These are phyloP conservation scores for Melinopterus prodromus DNA, from an alignment of 2,888 invertebrate species.

Conservation along the genomic window DNA sequence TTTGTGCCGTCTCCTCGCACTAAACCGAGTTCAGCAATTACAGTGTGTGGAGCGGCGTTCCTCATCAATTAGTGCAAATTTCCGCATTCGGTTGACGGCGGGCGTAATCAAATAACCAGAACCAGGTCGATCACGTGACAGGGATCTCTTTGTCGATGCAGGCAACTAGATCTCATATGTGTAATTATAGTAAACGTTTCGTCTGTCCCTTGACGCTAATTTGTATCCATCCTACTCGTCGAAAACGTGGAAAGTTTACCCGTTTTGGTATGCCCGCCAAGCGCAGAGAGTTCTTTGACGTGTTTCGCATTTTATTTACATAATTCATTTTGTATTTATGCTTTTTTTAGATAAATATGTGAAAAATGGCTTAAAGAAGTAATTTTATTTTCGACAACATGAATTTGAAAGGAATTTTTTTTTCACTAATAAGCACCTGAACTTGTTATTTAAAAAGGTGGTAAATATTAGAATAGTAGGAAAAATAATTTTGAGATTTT, in stretches of 20 bases:
- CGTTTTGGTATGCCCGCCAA: neutral
- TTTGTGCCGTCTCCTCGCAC: neutral
- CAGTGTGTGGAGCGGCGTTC: neutral
- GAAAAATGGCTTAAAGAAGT: too few relatives aligned
- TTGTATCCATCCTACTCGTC: neutral
- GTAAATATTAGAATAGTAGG: too few relatives aligned
- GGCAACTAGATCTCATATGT: neutral
- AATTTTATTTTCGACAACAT: too few relatives aligned
- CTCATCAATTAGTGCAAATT: neutral
- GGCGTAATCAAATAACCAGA: neutral
- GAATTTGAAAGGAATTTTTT: too few relatives aligned
- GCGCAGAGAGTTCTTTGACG: neutral
- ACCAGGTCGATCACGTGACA: neutral
- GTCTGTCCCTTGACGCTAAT: neutral
- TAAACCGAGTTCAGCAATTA: neutral
- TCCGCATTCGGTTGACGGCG: neutral
- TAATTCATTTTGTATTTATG: too few relatives aligned
- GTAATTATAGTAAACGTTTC: neutral
- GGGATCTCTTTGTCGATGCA: neutral
- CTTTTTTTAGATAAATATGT: too few relatives aligned
- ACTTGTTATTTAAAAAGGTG: too few relatives aligned
- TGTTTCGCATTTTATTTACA: neutral
- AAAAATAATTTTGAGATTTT: too few relatives aligned
- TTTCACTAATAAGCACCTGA: too few relatives aligned
- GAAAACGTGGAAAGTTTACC: too few relatives aligned